These are phyloP conservation scores for Oriolus oriolus DNA, from an alignment of 2,113 vertebrate species.

Conservation along the genomic window DNA sequence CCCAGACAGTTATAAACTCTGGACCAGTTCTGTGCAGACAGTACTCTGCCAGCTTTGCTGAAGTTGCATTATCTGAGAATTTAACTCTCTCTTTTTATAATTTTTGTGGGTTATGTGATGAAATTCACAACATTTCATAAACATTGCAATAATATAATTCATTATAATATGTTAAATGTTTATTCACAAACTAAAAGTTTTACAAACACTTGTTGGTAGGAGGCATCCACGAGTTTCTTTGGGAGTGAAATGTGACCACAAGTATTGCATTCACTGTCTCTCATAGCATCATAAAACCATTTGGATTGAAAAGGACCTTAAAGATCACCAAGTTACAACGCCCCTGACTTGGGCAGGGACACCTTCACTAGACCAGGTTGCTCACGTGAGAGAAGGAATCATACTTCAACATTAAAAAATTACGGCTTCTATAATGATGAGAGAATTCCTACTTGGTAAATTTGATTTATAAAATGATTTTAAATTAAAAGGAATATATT, in stretches of 20 bases:
- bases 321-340: background rate
- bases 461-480: background rate
- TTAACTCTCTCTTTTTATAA: background rate
- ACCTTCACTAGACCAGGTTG: background rate
- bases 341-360: background rate
- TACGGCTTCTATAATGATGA: background rate
- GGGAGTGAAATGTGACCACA: background rate
- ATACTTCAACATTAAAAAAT: background rate
- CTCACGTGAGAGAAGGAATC: background rate
- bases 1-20: background rate
- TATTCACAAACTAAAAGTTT: background rate
- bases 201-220: background rate
- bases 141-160: background rate
- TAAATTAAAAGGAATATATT: background rate
- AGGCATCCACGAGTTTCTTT: background rate
- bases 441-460: background rate
- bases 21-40: background rate
- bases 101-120: background rate
- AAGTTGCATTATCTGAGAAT: background rate
- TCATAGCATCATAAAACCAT: no score
- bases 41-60: background rate
- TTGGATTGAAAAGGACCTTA: background rate
- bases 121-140: background rate
- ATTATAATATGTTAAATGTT: background rate
- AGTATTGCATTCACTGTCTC: background rate